Conservation (phyloP, 2,888 invertebrate species). For the Malthinus flaveolus region DNA sequence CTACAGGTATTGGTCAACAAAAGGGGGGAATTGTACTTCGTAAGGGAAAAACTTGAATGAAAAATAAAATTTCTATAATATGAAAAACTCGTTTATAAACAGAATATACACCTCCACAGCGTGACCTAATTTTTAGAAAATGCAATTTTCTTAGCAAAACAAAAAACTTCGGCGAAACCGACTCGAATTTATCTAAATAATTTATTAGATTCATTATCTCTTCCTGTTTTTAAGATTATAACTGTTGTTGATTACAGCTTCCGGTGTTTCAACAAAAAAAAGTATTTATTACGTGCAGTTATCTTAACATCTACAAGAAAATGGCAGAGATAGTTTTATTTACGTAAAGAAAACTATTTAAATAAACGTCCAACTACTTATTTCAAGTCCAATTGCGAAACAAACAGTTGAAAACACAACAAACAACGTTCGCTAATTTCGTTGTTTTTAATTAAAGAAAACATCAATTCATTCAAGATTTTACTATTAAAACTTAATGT, state of each 20-base stretch:
- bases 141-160: neutral
- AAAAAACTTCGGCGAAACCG: neutral
- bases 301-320: neutral
- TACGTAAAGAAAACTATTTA: neutral
- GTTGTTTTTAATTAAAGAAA: too few species aligned
- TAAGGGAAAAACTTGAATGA: too few species aligned
- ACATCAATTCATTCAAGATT: slow-evolving; percentile 29
- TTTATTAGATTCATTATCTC: slow-evolving; percentile 19
- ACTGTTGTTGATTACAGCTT: slow-evolving; percentile 18
- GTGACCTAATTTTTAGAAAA: slow-evolving; percentile 9
- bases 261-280: slow-evolving; percentile 12
- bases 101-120: neutral
- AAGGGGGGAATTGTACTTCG: too few species aligned
- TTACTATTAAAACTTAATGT: slow-evolving; percentile 35
- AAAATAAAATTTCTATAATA: too few species aligned
- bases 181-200: neutral
- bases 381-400: too few species aligned
- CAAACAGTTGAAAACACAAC: too few species aligned
- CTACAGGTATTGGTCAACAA: too few species aligned
- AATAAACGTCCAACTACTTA: neutral
- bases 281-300: neutral
- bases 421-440: too few species aligned
- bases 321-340: neutral
- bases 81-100: too few species aligned
- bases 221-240: slow-evolving; percentile 24